These are phyloP conservation scores for Anaspis maculata DNA, from an alignment of 2,888 invertebrate genomes.

Conservation along the genomic window DNA sequence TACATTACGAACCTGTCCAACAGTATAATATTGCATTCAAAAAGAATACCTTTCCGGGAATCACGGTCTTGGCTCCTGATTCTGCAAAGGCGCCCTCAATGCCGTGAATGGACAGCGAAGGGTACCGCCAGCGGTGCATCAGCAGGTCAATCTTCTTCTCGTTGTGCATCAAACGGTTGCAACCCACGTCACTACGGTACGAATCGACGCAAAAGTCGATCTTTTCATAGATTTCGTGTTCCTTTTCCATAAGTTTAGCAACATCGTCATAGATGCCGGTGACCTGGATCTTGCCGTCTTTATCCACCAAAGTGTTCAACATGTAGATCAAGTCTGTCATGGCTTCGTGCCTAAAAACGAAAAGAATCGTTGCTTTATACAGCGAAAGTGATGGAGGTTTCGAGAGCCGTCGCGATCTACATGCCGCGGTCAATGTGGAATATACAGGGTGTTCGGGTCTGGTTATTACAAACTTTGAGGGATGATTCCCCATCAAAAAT, in stretches of 20 bases:
- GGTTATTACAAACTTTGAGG: too few relatives aligned
- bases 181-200: conserved; percentile 67
- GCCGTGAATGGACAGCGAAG: conserved; percentile 88
- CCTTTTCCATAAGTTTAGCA: conserved; percentile 57
- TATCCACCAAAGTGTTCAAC: conserved; percentile 75
- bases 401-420: too few relatives aligned
- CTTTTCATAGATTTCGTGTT: conserved; percentile 63
- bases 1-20: too few relatives aligned
- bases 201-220: conserved; percentile 82
- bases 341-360: conserved; percentile 58
- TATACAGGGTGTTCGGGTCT: too few relatives aligned
- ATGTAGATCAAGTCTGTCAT: conserved; percentile 87
- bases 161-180: conserved; percentile 59
- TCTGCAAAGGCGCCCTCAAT: conserved; percentile 94
- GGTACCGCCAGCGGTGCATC: conserved; percentile 94
- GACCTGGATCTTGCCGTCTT: conserved; percentile 77
- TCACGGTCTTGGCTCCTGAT: conserved; percentile 91
- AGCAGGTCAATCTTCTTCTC: conserved; percentile 74
- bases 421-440: too few relatives aligned
- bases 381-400: too few relatives aligned
- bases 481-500: too few relatives aligned
- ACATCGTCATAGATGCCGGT: conserved; percentile 81
- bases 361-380: too few relatives aligned
- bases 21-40: too few relatives aligned
- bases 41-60: conserved; percentile 85